A percentile compares a stretch with the other conserved stretches of the same genome.
These are phyloP conservation scores for Ridgeia piscesae DNA, from an alignment of 1,140 invertebrate species.

Conservation along the genomic window DNA sequence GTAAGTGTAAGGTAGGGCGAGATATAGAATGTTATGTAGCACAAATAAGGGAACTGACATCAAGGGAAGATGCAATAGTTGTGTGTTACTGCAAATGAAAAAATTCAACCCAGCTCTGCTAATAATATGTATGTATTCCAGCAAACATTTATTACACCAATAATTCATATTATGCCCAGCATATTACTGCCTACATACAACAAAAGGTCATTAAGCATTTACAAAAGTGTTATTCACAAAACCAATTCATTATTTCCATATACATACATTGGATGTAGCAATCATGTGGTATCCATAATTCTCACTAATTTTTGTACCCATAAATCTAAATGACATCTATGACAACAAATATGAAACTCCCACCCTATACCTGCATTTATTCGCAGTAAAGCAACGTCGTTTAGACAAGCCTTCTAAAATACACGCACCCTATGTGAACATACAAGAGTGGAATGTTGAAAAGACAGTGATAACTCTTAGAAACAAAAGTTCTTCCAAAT, in stretches of 20 bases:
- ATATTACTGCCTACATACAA: neutral
- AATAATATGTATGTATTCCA: neutral
- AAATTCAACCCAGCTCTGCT: neutral
- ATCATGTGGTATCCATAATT: neutral
- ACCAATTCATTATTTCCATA: neutral
- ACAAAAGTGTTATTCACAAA: neutral
- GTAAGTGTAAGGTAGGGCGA: neutral
- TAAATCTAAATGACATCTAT: neutral
- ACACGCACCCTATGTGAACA: neutral
- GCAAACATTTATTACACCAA: neutral
- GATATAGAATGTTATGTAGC: neutral
- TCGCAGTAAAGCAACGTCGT: neutral
- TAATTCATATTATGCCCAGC: neutral
- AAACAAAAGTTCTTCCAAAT: no score
- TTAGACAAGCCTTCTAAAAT: neutral
- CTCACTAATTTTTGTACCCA: neutral
- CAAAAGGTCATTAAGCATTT: neutral
- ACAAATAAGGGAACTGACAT: neutral
- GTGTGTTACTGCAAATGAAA: neutral
- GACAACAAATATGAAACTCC: neutral
- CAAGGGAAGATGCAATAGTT: neutral
- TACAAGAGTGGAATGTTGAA: neutral
- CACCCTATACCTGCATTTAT: neutral
- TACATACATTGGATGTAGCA: neutral
- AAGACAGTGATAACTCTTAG: neutral